phyloP scores from a whole-genome alignment of 2,888 invertebrate species.

The Euplagia quadripunctaria region DNA sequence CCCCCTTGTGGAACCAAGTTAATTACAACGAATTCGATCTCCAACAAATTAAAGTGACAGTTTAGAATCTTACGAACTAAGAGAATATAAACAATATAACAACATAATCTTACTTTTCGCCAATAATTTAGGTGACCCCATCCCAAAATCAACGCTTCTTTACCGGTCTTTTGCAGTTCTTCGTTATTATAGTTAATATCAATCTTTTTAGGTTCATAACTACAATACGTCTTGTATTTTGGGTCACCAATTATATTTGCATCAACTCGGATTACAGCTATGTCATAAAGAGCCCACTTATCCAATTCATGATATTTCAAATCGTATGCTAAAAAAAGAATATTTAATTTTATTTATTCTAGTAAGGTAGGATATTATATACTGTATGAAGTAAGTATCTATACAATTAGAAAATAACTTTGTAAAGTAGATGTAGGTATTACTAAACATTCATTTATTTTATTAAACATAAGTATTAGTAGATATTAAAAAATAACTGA shows the following conservation, averaged over 20 bases:
- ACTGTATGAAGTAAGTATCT: not conserved
- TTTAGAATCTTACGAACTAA: not conserved
- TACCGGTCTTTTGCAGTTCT: not conserved
- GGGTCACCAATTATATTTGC: not conserved
- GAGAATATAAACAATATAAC: too few relatives aligned
- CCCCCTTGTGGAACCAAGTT: not conserved
- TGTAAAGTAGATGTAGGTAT: too few relatives aligned
- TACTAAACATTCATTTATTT: too few relatives aligned
- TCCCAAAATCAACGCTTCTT: not conserved
- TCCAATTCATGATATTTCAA: not conserved
- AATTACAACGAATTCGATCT: not conserved
- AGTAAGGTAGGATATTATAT: not conserved
- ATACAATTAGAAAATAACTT: not conserved
- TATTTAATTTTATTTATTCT: too few relatives aligned
- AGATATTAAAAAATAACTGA: too few relatives aligned
- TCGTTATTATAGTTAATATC: not conserved
- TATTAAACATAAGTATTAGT: too few relatives aligned
- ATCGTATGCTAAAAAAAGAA: not conserved
- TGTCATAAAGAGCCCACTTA: constrained; percentile 5
- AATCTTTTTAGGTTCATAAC: not conserved
- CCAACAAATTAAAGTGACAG: not conserved
- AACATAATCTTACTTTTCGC: constrained; percentile 5
- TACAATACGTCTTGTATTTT: not conserved
- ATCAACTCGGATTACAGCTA: constrained; percentile 4
- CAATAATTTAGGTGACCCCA: constrained; percentile 5